Conservation (phyloP, 2,888 invertebrate genomes). For the Stramonita haemastoma region DNA sequence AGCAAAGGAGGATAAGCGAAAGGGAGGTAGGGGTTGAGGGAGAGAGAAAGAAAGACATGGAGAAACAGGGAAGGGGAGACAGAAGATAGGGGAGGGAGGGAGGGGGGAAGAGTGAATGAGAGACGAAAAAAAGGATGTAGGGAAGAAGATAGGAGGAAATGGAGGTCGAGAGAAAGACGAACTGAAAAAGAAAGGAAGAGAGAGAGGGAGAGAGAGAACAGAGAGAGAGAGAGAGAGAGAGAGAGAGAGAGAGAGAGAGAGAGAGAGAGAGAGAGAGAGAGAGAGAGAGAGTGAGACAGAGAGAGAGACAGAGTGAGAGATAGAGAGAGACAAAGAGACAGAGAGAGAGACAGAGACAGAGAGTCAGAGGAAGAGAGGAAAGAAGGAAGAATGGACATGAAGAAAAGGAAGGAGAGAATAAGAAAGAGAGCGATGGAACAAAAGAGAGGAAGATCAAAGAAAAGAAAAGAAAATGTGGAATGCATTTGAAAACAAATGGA, state of each 20-base stretch:
- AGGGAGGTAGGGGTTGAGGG: not conserved
- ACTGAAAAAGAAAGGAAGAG: not conserved
- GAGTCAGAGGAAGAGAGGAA: not conserved
- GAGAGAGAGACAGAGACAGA: not conserved
- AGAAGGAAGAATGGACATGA: not conserved
- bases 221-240: not conserved
- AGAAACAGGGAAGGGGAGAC: not conserved
- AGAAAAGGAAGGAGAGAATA: not conserved
- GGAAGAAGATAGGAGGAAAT: not conserved
- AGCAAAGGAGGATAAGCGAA: not conserved
- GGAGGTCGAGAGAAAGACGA: not conserved
- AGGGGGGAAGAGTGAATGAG: not conserved
- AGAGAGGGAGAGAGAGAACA: not conserved
- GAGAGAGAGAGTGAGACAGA: not conserved
- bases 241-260: not conserved
- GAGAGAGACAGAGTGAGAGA: conserved; percentile 12
- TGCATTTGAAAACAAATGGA: too few species aligned
- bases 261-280: conserved; percentile 3
- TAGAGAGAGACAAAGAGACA: not conserved
- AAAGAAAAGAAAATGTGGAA: too few species aligned
- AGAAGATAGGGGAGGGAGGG: not conserved
- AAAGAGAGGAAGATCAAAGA: not conserved
- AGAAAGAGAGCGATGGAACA: not conserved
- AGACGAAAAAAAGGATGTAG: not conserved
- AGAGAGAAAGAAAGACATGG: not conserved